phyloP scores from a whole-genome alignment of 2,113 vertebrate genomes.

The Oncorhynchus keta region DNA sequence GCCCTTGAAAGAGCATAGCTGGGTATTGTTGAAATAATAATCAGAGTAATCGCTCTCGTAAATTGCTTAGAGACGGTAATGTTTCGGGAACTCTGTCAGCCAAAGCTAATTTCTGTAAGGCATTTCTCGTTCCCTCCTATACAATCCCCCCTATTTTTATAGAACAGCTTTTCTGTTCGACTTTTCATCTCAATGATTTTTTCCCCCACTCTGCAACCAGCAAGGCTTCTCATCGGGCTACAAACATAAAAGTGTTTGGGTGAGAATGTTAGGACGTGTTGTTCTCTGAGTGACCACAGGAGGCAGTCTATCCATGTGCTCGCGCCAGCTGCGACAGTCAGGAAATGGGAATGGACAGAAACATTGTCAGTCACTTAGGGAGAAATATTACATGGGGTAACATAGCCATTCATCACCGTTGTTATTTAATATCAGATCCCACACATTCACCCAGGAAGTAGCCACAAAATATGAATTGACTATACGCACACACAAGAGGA shows the following conservation, averaged over 20 bases:
- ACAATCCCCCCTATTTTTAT: constrained; percentile 53
- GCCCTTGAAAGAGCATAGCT: constrained; percentile 77
- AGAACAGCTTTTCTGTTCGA: constrained; percentile 48
- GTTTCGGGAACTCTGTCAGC: constrained; percentile 59
- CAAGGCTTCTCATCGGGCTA: not conserved
- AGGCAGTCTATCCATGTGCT: constrained; percentile 12
- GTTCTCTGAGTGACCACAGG: constrained; percentile 21
- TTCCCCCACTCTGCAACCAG: constrained; percentile 3
- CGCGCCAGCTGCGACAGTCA: not conserved
- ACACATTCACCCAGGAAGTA: too few species aligned
- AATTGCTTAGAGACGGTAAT: constrained; percentile 73
- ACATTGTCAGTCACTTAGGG: not conserved
- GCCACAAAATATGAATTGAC: too few species aligned
- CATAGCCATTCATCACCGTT: too few species aligned
- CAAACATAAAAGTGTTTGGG: not conserved
- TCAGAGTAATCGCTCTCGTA: constrained; percentile 76
- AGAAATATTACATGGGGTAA: not conserved
- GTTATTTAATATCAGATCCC: too few species aligned
- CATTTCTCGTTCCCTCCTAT: constrained; percentile 44
- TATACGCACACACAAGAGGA: too few species aligned
- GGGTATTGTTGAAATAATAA: constrained; percentile 84
- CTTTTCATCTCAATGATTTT: constrained; percentile 49
- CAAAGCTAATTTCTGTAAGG: constrained; percentile 59
- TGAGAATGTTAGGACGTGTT: not conserved
- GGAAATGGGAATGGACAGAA: not conserved